Evolutionary conservation across 2,113 vertebrate genomes (phyloP), one percentile per base, ranked within the genome.

Genomic region (Eublepharis macularius): DNA sequence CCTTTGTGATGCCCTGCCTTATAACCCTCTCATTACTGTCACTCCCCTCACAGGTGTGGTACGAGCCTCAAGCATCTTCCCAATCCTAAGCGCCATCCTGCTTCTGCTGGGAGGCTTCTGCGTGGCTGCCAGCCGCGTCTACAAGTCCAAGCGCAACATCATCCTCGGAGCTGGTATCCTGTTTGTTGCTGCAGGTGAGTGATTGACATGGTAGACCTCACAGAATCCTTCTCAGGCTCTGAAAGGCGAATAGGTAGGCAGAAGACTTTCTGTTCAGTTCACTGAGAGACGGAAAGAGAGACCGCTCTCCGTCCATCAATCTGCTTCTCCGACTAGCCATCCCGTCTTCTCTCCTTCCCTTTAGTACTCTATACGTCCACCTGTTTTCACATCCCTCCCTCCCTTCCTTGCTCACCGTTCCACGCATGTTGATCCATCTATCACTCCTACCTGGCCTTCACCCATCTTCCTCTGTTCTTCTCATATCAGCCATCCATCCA

Each of bases 1-100:
- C 0, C 0, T 9, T 7, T 72, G 60, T 11, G 6, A 0, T 21
- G 3, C 0, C 0, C 5, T 68, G 13, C 0, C 0, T 41, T 29
- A 34, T 11, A 73, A 79, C 81, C 82, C n/a, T 60, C 2, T 0
- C 1, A 6, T 26, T 26, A 1, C 34, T 16, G 57, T 47, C 36
- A 6, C 45, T 54, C 47, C 41, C 75, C 14, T 13, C n/a, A 65
- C 91, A 99, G 98, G 98, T 57, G 97, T 98, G 36, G 98, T 99
- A 86, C 96, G 98, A 74, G 98, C 98, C 91, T 99, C 98, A 93
- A 98, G 98, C 94, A 98, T 99, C 94, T 99, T 99, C 94, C 98
- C 98, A 6, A 98, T 99, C 94, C 97, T 99, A 91, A 99, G 98
- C 90, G 98, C 98, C 80, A 98, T 98, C 90, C 96, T 99, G 91